A percentile compares a stretch with the other conserved stretches of the same genome.
These are phyloP conservation scores for Gallinago stenura DNA, from an alignment of 2,797 vertebrate genomes.

Conservation along the genomic window DNA sequence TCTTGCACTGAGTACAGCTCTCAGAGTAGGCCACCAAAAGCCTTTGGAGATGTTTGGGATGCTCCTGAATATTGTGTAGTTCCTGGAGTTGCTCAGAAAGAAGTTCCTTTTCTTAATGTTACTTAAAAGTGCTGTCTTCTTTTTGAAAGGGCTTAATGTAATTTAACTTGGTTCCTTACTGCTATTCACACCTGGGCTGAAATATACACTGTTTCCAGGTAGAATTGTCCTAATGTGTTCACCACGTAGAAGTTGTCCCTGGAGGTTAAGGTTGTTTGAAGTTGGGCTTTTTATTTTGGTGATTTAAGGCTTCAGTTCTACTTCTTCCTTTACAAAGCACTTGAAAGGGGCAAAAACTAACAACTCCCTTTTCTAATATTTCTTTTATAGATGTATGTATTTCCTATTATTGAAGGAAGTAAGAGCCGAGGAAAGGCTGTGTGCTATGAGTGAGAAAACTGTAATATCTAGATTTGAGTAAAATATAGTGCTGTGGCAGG, in stretches of 20 bases:
- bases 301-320: background rate
- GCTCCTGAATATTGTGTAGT: background rate
- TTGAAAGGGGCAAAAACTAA: background rate
- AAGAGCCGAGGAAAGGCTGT: background rate
- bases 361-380: background rate
- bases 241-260: rapidly evolving
- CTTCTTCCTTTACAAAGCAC: background rate
- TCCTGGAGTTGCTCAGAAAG: background rate
- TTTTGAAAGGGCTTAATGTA: background rate
- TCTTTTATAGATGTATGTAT: background rate
- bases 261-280: background rate
- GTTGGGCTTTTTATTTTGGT: rapidly evolving
- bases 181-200: background rate
- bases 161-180: background rate
- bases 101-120: background rate
- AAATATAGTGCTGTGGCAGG: background rate
- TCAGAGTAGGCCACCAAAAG: background rate
- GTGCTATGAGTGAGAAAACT: background rate
- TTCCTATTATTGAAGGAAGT: background rate
- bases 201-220: rapidly evolving
- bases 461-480: background rate
- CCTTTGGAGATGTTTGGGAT: background rate
- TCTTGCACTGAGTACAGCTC: background rate
- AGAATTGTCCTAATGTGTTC: background rate
- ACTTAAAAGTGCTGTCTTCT: background rate